Percentiles rank a stretch among this genome's conserved stretches.
Evolutionary conservation across 2,888 invertebrate genomes (phyloP).

Genomic region (Macrosoma leucophasiata): DNA sequence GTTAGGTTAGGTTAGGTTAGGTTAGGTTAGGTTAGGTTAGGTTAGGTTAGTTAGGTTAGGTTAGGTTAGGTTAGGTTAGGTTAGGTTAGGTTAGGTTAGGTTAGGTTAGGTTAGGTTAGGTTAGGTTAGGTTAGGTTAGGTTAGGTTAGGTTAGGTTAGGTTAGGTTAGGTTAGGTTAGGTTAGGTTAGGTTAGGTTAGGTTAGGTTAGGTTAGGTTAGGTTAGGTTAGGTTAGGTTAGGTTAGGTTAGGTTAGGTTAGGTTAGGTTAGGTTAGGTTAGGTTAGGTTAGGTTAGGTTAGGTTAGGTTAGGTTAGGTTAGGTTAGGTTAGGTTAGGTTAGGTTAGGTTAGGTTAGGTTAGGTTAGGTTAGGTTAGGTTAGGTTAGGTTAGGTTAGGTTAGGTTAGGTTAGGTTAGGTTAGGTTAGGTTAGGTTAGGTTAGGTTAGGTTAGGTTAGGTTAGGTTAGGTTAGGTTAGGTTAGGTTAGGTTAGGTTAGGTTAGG

Average conservation of each 20-base stretch:
- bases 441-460: conserved; percentile 23
- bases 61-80: conserved; percentile 12
- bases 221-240: conserved; percentile 27
- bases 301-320: conserved; percentile 30
- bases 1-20: conserved; percentile 30
- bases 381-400: conserved; percentile 28
- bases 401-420: conserved; percentile 26
- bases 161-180: conserved; percentile 21
- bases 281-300: conserved; percentile 30
- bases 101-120: conserved; percentile 11
- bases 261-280: conserved; percentile 28
- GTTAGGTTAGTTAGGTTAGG: conserved; percentile 20
- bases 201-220: conserved; percentile 26
- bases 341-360: conserved; percentile 28
- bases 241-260: conserved; percentile 17
- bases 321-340: conserved; percentile 27
- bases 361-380: conserved; percentile 28
- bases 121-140: conserved; percentile 12
- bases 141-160: conserved; percentile 13
- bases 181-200: conserved; percentile 22
- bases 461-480: conserved; percentile 15
- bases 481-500: conserved; percentile 7
- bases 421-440: conserved; percentile 16
- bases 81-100: conserved; percentile 12
- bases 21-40: conserved; percentile 29